phyloP scores from a whole-genome alignment of 1,140 invertebrate genomes.

The Papilio xuthus region DNA sequence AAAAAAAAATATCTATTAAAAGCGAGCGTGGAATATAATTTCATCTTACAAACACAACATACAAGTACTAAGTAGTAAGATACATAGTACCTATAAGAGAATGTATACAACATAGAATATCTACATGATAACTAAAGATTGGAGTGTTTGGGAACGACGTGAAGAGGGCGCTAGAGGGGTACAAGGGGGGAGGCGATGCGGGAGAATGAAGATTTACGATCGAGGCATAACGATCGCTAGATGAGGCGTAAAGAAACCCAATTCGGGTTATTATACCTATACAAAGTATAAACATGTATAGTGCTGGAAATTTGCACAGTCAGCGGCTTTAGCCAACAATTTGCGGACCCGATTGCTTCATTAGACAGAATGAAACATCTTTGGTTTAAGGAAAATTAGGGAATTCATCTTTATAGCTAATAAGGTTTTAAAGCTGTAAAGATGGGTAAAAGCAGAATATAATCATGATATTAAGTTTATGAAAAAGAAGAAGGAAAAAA shows the following conservation, averaged over 20 bases:
- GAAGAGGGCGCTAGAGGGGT: slow-evolving; percentile 43
- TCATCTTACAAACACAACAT: not conserved
- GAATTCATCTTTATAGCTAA: not conserved
- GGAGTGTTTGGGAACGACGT: slow-evolving; percentile 61
- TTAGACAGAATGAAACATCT: slow-evolving; percentile 38
- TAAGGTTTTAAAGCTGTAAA: not conserved
- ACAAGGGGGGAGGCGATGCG: slow-evolving; percentile 40
- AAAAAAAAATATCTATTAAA: too few species aligned
- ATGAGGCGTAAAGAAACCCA: slow-evolving; percentile 80
- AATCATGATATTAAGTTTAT: not conserved
- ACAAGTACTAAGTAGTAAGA: not conserved
- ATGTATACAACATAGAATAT: slow-evolving; percentile 48
- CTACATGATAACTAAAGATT: slow-evolving; percentile 66
- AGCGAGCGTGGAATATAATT: not conserved
- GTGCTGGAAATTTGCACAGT: slow-evolving; percentile 40
- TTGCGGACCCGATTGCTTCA: slow-evolving; percentile 36
- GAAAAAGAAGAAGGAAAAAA: not conserved
- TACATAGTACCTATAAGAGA: not conserved
- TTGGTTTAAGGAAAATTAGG: slow-evolving; percentile 21
- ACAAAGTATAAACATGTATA: slow-evolving; percentile 44
- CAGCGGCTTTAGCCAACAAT: slow-evolving; percentile 34
- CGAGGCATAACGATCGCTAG: slow-evolving; percentile 76
- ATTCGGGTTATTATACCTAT: slow-evolving; percentile 75
- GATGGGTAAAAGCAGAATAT: not conserved
- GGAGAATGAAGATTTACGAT: slow-evolving; percentile 79